These are phyloP conservation scores for Microtus richardsoni DNA, from an alignment of 2,113 vertebrate genomes.

Conservation along the genomic window DNA sequence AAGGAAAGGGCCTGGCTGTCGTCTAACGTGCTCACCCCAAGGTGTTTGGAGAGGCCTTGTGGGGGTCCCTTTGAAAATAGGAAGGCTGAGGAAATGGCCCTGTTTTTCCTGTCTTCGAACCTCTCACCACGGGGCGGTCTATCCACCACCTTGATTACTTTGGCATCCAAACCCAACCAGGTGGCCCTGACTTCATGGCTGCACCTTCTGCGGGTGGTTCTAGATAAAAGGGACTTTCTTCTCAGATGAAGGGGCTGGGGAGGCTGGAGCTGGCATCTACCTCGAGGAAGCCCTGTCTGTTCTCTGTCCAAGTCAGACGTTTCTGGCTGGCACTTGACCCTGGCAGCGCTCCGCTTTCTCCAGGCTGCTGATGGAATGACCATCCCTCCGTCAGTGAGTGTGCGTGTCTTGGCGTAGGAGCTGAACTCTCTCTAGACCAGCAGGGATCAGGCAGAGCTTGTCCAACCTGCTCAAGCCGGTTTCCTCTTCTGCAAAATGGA, in stretches of 20 bases:
- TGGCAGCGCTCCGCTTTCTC: background rate
- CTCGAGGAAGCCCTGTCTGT: background rate
- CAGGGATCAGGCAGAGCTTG: background rate
- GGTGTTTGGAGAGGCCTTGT: background rate
- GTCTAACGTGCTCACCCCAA: background rate
- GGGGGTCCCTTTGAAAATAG: background rate
- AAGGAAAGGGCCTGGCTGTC: background rate
- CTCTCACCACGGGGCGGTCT: fast-evolving
- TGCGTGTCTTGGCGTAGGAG: background rate
- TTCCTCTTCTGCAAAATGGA: background rate
- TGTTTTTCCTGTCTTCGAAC: background rate
- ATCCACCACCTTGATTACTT: background rate
- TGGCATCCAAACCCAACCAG: background rate
- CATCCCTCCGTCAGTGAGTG: background rate
- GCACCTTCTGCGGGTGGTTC: background rate
- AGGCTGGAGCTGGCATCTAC: background rate
- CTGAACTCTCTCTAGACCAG: background rate
- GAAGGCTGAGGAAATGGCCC: background rate
- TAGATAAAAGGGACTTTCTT: background rate
- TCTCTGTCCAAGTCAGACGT: background rate
- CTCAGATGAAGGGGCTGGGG: background rate
- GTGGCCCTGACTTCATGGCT: background rate
- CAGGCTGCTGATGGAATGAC: background rate
- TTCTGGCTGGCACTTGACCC: slow-evolving; percentile 9
- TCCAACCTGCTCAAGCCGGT: background rate